These are phyloP conservation scores for Cheilosia scutellata DNA, from an alignment of 2,888 invertebrate species.

Conservation along the genomic window DNA sequence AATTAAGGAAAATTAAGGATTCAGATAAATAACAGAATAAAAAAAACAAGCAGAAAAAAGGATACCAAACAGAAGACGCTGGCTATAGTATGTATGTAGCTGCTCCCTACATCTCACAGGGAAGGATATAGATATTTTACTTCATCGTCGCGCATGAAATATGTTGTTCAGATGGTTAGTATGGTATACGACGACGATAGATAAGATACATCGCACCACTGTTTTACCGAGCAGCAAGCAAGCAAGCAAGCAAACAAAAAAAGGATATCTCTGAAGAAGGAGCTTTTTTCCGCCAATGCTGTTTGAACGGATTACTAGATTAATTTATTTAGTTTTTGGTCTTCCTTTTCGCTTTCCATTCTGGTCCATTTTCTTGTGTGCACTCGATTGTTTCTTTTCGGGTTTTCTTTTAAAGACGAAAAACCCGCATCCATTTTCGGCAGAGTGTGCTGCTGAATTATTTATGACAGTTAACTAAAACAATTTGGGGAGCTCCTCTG, in stretches of 20 bases:
- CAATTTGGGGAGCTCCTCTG: constrained; percentile 47
- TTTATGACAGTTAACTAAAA: constrained; percentile 69
- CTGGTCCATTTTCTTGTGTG: constrained; percentile 19
- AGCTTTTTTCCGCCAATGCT: constrained; percentile 58
- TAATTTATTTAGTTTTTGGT: constrained; percentile 70
- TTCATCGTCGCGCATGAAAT: constrained; percentile 73
- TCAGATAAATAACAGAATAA: constrained; percentile 52
- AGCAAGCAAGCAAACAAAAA: constrained; percentile 16
- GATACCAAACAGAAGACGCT: constrained; percentile 51
- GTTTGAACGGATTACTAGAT: constrained; percentile 70
- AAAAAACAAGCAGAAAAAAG: constrained; percentile 16
- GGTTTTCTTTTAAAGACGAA: constrained; percentile 20
- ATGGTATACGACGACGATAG: constrained; percentile 44
- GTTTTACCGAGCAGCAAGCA: neutral
- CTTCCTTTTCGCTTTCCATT: constrained; percentile 41
- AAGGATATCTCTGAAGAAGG: constrained; percentile 55
- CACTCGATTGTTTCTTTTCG: constrained; percentile 15
- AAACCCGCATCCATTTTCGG: constrained; percentile 34
- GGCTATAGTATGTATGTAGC: constrained; percentile 20
- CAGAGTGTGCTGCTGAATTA: constrained; percentile 65
- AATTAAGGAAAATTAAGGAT: constrained; percentile 73
- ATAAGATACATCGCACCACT: constrained; percentile 62
- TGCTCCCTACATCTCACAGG: constrained; percentile 37
- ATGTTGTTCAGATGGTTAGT: constrained; percentile 70
- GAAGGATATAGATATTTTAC: constrained; percentile 71